Percentiles rank a stretch among this genome's conserved stretches.
phyloP scores from a whole-genome alignment of 2,113 vertebrate species.

The Lucifuga dentata region DNA sequence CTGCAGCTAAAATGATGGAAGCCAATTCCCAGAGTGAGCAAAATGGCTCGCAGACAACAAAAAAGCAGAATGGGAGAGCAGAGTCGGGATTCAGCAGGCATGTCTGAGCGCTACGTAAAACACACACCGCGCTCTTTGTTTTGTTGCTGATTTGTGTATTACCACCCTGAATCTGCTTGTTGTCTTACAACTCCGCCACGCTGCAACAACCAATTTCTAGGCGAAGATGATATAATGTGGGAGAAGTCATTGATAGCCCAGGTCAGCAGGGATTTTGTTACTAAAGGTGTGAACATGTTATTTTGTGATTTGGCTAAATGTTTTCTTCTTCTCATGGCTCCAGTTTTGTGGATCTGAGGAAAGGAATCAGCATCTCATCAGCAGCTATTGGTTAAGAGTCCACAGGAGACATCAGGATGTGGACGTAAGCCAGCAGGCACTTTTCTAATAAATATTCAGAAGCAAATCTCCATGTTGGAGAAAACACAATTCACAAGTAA shows the following conservation, averaged over 20 bases:
- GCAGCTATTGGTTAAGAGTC: conserved; percentile 56
- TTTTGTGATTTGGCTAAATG: no score
- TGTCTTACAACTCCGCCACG: conserved; percentile 3
- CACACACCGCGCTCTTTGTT: conserved; percentile 2
- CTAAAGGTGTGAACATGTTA: conserved; percentile 14
- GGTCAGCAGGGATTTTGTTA: conserved; percentile 33
- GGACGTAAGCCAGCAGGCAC: conserved; percentile 44
- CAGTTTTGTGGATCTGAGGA: conserved; percentile 42
- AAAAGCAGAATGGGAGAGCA: not conserved
- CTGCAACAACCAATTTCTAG: conserved; percentile 17
- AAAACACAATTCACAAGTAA: conserved; percentile 7
- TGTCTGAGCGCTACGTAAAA: conserved; percentile 27
- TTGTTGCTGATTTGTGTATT: conserved; percentile 28
- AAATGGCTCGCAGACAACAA: conserved; percentile 41
- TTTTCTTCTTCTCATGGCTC: conserved; percentile 40
- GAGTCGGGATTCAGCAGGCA: conserved; percentile 43
- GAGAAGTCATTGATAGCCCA: conserved; percentile 17
- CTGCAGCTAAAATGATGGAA: conserved; percentile 41
- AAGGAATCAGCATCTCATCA: conserved; percentile 45
- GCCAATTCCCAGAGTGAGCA: conserved; percentile 33
- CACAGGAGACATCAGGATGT: conserved; percentile 51
- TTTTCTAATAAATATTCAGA: conserved; percentile 17
- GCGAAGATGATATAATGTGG: conserved; percentile 13
- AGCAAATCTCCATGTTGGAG: conserved; percentile 14
- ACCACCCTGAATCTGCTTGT: conserved; percentile 25